Percentiles rank a stretch among this genome's conserved stretches.
Conservation (phyloP, 2,888 invertebrate genomes). For the Cheiracanthium punctorium region DNA sequence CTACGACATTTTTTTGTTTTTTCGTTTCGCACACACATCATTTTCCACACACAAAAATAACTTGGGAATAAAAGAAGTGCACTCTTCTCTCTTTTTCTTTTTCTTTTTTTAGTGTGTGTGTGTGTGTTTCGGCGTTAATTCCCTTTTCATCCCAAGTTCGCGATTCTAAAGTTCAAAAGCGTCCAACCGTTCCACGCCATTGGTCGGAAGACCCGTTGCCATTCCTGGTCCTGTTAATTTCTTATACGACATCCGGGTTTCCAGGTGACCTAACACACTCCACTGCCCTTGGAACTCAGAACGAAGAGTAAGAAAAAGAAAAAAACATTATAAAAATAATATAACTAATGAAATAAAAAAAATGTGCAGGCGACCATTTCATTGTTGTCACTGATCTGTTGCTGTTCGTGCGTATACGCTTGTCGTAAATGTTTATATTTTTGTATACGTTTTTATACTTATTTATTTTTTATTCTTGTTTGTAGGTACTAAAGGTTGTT, state of each 20-base stretch:
- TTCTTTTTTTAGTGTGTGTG: no score
- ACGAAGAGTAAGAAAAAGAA: constrained; percentile 16
- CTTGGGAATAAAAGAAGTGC: no score
- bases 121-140: not conserved
- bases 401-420: not conserved
- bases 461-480: not conserved
- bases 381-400: constrained; percentile 19
- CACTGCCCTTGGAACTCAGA: constrained; percentile 43
- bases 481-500: not conserved
- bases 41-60: no score
- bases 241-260: constrained; percentile 60
- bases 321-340: constrained; percentile 20
- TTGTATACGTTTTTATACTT: no score
- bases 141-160: not conserved
- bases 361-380: not conserved
- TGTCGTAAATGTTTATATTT: not conserved
- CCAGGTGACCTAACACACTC: constrained; percentile 68
- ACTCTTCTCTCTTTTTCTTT: no score
- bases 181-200: constrained; percentile 43
- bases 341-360: constrained; percentile 5
- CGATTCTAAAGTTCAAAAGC: constrained; percentile 14
- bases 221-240: constrained; percentile 38
- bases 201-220: constrained; percentile 53
- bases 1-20: no score
- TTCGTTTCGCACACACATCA: no score